A percentile compares a stretch with the other conserved stretches of the same genome.
Evolutionary conservation across 2,797 vertebrate genomes (phyloP).

Genomic region (Lindbergichthys nudifrons): DNA sequence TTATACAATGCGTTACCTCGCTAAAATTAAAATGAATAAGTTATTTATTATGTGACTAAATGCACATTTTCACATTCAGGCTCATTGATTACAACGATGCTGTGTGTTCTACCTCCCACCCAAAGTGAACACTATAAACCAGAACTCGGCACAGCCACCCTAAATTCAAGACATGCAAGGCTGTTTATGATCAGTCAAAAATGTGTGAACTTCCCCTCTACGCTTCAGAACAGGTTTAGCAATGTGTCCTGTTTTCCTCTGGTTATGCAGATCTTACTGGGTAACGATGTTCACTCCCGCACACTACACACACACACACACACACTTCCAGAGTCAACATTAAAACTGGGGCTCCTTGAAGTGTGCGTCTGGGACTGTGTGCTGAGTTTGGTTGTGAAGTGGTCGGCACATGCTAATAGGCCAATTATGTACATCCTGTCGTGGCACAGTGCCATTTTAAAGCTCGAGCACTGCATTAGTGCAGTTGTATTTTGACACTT

Average conservation of each 20-base stretch:
- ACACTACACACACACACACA: constrained; percentile 47
- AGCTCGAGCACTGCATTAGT: constrained; percentile 83
- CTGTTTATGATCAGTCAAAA: constrained; percentile 79
- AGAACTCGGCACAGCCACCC: constrained; percentile 46
- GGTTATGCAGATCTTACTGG: constrained; percentile 75
- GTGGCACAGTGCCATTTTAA: constrained; percentile 82
- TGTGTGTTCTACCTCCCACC: constrained; percentile 44
- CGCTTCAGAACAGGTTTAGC: constrained; percentile 76
- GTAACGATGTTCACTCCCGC: constrained; percentile 70
- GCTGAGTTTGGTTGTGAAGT: constrained; percentile 85
- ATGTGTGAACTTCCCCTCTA: constrained; percentile 74
- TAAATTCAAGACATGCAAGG: constrained; percentile 53
- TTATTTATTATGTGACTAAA: constrained; percentile 44
- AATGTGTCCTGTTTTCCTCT: constrained; percentile 78
- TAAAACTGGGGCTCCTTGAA: constrained; percentile 83
- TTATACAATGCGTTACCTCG: constrained; percentile 9
- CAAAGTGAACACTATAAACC: constrained; percentile 55
- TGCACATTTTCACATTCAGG: constrained; percentile 30
- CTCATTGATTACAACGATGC: constrained; percentile 34
- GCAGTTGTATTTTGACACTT: constrained; percentile 86
- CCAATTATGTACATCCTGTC: constrained; percentile 86
- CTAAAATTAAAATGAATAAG: constrained; percentile 9
- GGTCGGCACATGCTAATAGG: constrained; percentile 87
- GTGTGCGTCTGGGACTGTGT: constrained; percentile 83
- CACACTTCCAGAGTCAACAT: constrained; percentile 80